These are phyloP conservation scores for Diachasma alloeum DNA, from an alignment of 1,140 invertebrate species.

Conservation along the genomic window DNA sequence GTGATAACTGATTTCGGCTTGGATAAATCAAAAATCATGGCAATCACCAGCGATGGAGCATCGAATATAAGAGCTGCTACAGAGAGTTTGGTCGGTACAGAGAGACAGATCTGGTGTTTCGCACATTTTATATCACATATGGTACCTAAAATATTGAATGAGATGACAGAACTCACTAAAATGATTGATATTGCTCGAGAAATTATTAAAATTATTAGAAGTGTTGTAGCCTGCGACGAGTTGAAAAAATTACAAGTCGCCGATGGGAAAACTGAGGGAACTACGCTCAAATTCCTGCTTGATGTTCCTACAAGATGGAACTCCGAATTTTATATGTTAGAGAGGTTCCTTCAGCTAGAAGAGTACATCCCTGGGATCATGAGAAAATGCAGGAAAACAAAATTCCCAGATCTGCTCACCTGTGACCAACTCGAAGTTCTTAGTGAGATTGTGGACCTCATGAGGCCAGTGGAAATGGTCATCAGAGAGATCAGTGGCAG, in stretches of 20 bases:
- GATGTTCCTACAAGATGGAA: slow-evolving; percentile 33
- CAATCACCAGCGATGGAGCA: slow-evolving; percentile 57
- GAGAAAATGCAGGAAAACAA: slow-evolving; percentile 41
- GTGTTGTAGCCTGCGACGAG: slow-evolving; percentile 28
- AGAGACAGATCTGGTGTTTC: slow-evolving; percentile 59
- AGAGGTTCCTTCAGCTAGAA: slow-evolving; percentile 50
- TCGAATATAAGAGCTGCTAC: slow-evolving; percentile 57
- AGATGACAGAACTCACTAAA: not conserved
- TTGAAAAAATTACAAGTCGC: slow-evolving; percentile 29
- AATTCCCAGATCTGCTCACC: slow-evolving; percentile 45
- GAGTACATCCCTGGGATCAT: slow-evolving; percentile 47
- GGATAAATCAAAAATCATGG: slow-evolving; percentile 50
- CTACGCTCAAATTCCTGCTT: slow-evolving; percentile 27
- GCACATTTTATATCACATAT: slow-evolving; percentile 51
- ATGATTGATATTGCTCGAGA: not conserved
- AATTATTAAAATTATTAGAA: not conserved
- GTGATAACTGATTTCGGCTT: slow-evolving; percentile 53
- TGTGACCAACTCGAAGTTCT: slow-evolving; percentile 43
- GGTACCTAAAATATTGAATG: not conserved
- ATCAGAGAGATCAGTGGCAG: slow-evolving; percentile 16
- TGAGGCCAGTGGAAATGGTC: slow-evolving; percentile 27
- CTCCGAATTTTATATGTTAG: slow-evolving; percentile 49
- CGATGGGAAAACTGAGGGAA: slow-evolving; percentile 30
- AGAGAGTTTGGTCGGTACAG: slow-evolving; percentile 49
- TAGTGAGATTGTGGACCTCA: slow-evolving; percentile 7